These are phyloP conservation scores for Poeciliopsis prolifica DNA, from an alignment of 2,113 vertebrate genomes.

Conservation along the genomic window DNA sequence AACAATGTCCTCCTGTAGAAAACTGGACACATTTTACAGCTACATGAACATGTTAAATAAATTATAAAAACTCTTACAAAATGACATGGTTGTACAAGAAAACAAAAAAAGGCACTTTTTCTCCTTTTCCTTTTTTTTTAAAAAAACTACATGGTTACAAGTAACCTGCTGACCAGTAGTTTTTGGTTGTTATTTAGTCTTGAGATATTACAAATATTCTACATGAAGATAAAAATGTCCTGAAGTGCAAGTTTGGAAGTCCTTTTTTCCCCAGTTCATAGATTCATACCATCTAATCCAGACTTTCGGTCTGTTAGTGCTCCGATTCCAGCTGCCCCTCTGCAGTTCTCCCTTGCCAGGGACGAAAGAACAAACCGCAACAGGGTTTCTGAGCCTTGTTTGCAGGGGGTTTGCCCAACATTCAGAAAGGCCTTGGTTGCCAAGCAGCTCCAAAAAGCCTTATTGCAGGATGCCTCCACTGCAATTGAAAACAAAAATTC, in stretches of 20 bases:
- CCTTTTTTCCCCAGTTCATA: conserved; percentile 38
- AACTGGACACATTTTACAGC: conserved; percentile 67
- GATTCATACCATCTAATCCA: conserved; percentile 34
- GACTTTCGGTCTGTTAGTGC: conserved; percentile 23
- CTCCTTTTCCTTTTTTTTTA: conserved; percentile 70
- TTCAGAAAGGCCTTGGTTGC: conserved; percentile 57
- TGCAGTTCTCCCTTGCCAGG: conserved; percentile 27
- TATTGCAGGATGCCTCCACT: conserved; percentile 79
- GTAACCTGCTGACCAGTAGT: conserved; percentile 79
- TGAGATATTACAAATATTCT: conserved; percentile 32
- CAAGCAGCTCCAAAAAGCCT: conserved; percentile 65
- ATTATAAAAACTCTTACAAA: conserved; percentile 81
- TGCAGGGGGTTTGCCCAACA: conserved; percentile 49
- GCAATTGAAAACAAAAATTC: conserved; percentile 63
- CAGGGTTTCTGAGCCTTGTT: conserved; percentile 53
- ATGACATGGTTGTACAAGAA: conserved; percentile 80
- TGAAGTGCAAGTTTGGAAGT: conserved; percentile 69
- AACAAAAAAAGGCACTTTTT: conserved; percentile 85
- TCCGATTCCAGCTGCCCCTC: conserved; percentile 16
- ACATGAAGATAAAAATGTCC: conserved; percentile 57
- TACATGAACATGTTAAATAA: conserved; percentile 80
- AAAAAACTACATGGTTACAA: conserved; percentile 68
- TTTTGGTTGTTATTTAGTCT: conserved; percentile 59
- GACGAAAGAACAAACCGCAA: conserved; percentile 59
- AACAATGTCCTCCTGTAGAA: conserved; percentile 71